Evolutionary conservation across 2,797 vertebrate genomes (phyloP).

Genomic region (Novumbra hubbsi): DNA sequence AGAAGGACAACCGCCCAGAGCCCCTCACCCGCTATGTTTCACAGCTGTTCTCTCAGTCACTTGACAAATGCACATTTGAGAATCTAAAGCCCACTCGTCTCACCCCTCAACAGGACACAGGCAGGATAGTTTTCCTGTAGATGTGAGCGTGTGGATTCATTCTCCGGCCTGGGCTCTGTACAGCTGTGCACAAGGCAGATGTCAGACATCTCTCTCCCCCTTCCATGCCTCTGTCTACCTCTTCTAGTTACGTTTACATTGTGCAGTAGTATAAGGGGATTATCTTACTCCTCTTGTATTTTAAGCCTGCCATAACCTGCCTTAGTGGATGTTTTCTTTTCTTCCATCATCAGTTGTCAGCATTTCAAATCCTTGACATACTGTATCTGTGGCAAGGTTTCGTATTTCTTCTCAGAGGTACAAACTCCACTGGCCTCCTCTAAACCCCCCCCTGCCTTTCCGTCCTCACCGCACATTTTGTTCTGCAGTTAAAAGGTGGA

Average conservation of each 20-base stretch:
- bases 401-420: constrained; percentile 50
- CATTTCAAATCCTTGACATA: background rate
- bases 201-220: background rate
- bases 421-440: constrained; percentile 46
- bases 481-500: constrained; percentile 79
- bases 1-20: constrained; percentile 25
- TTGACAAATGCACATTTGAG: constrained; percentile 64
- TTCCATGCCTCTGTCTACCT: background rate
- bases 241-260: constrained; percentile 45
- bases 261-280: constrained; percentile 52
- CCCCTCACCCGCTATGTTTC: constrained; percentile 28
- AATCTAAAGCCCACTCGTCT: constrained; percentile 48
- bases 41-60: constrained; percentile 67
- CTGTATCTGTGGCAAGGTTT: constrained; percentile 5
- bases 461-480: constrained; percentile 52
- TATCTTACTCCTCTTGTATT: constrained; percentile 53
- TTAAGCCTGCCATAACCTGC: constrained; percentile 62
- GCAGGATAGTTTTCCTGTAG: constrained; percentile 47
- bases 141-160: constrained; percentile 53
- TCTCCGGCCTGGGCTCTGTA: constrained; percentile 36
- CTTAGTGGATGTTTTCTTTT: constrained; percentile 31
- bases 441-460: constrained; percentile 22
- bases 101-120: constrained; percentile 37
- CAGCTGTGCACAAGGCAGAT: constrained; percentile 34
- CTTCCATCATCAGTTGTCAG: background rate